These are phyloP conservation scores for Andricus quercusramuli DNA, from an alignment of 2,888 invertebrate genomes.

Conservation along the genomic window DNA sequence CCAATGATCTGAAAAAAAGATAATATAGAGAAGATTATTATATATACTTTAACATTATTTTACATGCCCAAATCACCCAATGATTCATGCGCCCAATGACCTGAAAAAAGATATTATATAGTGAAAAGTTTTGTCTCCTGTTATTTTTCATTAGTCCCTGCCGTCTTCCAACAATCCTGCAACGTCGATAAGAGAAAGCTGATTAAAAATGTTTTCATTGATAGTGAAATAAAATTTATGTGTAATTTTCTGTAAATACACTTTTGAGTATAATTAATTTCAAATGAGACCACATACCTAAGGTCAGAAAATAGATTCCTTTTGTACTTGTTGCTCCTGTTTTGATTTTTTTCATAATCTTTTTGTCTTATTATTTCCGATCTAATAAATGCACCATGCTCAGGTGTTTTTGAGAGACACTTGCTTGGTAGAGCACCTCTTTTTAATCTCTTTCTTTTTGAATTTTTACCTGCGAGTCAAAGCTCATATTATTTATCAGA, in stretches of 20 bases:
- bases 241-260: background rate
- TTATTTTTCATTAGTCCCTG: too few relatives aligned
- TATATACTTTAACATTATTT: background rate
- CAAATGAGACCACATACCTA: background rate
- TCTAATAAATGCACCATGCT: background rate
- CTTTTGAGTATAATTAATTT: background rate
- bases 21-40: too few relatives aligned
- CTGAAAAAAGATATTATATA: background rate
- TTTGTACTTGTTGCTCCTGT: background rate
- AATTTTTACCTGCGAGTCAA: constrained; percentile 14
- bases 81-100: background rate
- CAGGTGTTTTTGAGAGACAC: background rate
- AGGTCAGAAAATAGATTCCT: background rate
- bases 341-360: background rate
- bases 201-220: too few relatives aligned
- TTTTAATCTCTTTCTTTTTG: background rate
- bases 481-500: background rate
- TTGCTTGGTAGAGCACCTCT: background rate
- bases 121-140: background rate
- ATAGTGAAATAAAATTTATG: background rate
- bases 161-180: too few relatives aligned
- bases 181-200: too few relatives aligned
- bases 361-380: background rate
- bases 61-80: background rate
- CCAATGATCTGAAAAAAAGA: too few relatives aligned